Evolutionary conservation across 2,888 invertebrate genomes (phyloP), one percentile per base, ranked within the genome.

Genomic region (Nasonovia ribisnigri): DNA sequence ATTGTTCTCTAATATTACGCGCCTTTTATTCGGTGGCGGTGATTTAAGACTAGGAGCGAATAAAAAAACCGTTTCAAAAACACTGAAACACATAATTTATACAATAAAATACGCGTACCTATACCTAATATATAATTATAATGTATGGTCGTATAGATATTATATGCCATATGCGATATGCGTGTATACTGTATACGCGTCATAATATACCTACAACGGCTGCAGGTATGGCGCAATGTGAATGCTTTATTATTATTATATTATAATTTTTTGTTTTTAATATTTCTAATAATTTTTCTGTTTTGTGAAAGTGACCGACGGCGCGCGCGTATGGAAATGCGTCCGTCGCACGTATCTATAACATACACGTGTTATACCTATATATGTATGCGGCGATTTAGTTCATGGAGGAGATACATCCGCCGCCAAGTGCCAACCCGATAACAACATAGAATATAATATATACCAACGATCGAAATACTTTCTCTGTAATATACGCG

Each of bases 401-500:
- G 92, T 92, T 88, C 88, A 77, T 43, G 91, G 24, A 24, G 88
- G 67, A 88, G 51, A 88, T 87, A 88, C 88, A 36, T 92, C 92
- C 92, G 88, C 86, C 92, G 87, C 92, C 92, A 29, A 87, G 57
- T 86, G 87, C 92, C 92, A 29, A 87, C 67, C 48, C 92, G 67
- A 92, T 57, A 67, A 91, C 16, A 67, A 51, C 51, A 67, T 42
- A 26, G 36, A 48, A 48, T 90, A 84, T 84, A 60, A 26, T 67
- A 87, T 88, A 60, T 92, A 60, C 60, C 57, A 48, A 87, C 86
- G 92, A 92, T 92, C 92, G 92, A 87, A 92, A 92, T 92, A 92
- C 92, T 92, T 92, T 92, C 92, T 92, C 92, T 67, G 87, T 26
- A 42, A 46, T 67, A 67, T 90, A 46, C 67, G 46, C 67, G 48